Evolutionary conservation across 1,140 invertebrate species (phyloP).

Genomic region (Helicoverpa zea): DNA sequence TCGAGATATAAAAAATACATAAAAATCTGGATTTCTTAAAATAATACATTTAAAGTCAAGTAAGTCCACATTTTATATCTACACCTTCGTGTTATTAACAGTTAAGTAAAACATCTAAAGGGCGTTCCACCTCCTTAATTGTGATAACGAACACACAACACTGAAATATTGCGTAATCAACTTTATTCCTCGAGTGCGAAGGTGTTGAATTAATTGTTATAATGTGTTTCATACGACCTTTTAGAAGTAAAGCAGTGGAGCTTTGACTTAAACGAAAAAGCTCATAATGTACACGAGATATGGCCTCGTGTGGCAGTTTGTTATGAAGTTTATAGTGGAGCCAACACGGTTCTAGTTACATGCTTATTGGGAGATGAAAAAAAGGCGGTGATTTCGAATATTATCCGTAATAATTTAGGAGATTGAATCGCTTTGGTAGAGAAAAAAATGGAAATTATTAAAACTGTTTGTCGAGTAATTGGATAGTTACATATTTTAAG

Average conservation of each 20-base stretch:
- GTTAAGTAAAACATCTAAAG: slow-evolving; percentile 79
- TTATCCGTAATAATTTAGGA: slow-evolving; percentile 81
- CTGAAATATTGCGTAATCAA: slow-evolving; percentile 52
- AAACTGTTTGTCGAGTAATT: slow-evolving; percentile 74
- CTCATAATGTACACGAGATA: slow-evolving; percentile 87
- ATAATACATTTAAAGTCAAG: slow-evolving; percentile 71
- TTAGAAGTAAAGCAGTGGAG: slow-evolving; percentile 51
- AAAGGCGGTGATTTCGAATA: slow-evolving; percentile 66
- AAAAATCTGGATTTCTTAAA: slow-evolving; percentile 57
- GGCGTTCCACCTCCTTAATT: slow-evolving; percentile 67
- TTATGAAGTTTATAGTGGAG: slow-evolving; percentile 86
- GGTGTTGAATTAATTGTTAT: slow-evolving; percentile 53
- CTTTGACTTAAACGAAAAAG: slow-evolving; percentile 82
- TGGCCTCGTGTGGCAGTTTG: slow-evolving; percentile 85
- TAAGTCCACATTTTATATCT: slow-evolving; percentile 74
- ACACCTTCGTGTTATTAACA: slow-evolving; percentile 72
- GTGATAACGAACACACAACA: slow-evolving; percentile 54
- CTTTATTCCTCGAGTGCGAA: slow-evolving; percentile 51
- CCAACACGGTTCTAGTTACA: slow-evolving; percentile 81
- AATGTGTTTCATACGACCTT: slow-evolving; percentile 53
- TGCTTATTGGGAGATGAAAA: slow-evolving; percentile 78
- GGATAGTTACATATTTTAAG: slow-evolving; percentile 75
- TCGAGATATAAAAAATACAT: slow-evolving; percentile 35
- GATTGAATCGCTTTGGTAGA: slow-evolving; percentile 69
- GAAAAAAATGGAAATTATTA: slow-evolving; percentile 64